Evolutionary conservation across 2,113 vertebrate species (phyloP), one percentile per base, ranked within the genome.

Genomic region (Petroica traversi): DNA sequence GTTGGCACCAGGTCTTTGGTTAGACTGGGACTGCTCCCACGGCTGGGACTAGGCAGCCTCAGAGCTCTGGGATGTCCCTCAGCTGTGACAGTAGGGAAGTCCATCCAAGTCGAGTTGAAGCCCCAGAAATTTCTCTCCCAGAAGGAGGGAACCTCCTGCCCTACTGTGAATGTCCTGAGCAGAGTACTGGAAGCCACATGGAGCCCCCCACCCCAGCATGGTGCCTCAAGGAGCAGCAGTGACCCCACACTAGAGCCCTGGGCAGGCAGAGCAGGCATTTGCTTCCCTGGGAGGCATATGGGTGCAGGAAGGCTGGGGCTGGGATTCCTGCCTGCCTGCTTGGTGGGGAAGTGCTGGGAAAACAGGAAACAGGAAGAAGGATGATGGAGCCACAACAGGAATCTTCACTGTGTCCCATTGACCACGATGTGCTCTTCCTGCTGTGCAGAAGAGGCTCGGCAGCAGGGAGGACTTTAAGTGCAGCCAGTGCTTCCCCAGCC

Each of bases 171-270:
- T 2, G 0, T 19, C 58, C 43, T 48, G 52, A 79, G 71, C 51
- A 31, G 41, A 14, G 31, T 52, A 8, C 41, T 41, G 72, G 55
- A 66, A 58, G 28, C 25, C 34, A 7, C 14, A 2, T 4, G 6
- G 48, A 34, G 7, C 23, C 41, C 38, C 28, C 24, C 0, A 0
- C 7, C 41, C 23, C 62, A 29, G 26, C 9, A 2, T 5, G 2
- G 7, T 46, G 41, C 41, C 22, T 29, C 46, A 11, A 14, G 43
- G 69, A 73, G 69, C 36, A 52, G 52, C 79, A 19, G 19, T 6
- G 3, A 43, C 29, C 22, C 45, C 4, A 4, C 2, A 1, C 11
- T 55, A 40, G 68, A 80, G 63, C 69, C 5, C 11, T 5, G 45
- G 52, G 43, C 51, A 6, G 71, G 29, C 46, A 36, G 31, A 51